These are phyloP conservation scores for Epinotia brunnichana DNA, from an alignment of 2,888 invertebrate species.

Conservation along the genomic window DNA sequence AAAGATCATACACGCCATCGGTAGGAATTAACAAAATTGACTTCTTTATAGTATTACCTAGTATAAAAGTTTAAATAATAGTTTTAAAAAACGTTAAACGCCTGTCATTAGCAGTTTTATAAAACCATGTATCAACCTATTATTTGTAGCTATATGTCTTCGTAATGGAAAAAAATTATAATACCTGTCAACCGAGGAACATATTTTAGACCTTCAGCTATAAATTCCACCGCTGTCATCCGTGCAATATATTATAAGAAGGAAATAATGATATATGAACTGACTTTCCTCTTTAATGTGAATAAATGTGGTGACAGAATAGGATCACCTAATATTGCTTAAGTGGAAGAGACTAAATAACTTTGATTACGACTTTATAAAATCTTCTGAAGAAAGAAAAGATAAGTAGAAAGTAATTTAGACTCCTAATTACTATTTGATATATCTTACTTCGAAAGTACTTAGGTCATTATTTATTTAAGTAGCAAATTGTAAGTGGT, in stretches of 20 bases:
- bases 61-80: not conserved
- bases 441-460: too few relatives aligned
- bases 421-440: too few relatives aligned
- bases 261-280: conserved; percentile 34
- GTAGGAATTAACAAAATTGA: too few relatives aligned
- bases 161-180: conserved; percentile 24
- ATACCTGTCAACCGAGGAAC: conserved; percentile 28
- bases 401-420: too few relatives aligned
- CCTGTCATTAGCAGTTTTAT: not conserved
- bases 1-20: too few relatives aligned
- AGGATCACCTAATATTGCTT: not conserved
- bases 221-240: conserved; percentile 33
- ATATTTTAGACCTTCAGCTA: conserved; percentile 36
- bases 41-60: too few relatives aligned
- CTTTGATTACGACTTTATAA: too few relatives aligned
- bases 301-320: conserved; percentile 3
- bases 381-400: too few relatives aligned
- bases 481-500: too few relatives aligned
- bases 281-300: conserved; percentile 3
- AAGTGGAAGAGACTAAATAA: not conserved
- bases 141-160: conserved; percentile 10
- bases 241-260: conserved; percentile 17
- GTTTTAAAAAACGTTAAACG: not conserved
- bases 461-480: too few relatives aligned
- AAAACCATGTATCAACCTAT: not conserved